Evolutionary conservation across 2,888 invertebrate genomes (phyloP).

Genomic region (Neocrepidodera transversa): DNA sequence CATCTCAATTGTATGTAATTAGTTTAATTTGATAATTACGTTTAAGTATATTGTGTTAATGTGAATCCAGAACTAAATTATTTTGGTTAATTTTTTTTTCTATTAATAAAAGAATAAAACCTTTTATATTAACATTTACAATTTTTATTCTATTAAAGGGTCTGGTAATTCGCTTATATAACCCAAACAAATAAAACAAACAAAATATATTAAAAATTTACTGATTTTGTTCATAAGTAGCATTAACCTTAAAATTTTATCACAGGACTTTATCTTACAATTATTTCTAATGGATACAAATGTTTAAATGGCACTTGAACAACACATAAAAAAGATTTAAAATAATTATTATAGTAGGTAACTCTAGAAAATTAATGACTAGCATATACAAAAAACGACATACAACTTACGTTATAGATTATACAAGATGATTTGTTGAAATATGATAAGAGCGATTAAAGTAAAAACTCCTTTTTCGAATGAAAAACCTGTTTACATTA

Average conservation of each 20-base stretch:
- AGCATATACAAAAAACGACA: conserved; percentile 44
- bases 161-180: too few relatives aligned
- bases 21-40: not conserved
- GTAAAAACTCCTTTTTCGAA: too few relatives aligned
- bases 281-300: conserved; percentile 42
- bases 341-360: conserved; percentile 46
- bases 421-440: not conserved
- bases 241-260: conserved; percentile 53
- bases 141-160: too few relatives aligned
- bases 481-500: too few relatives aligned
- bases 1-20: not conserved
- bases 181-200: conserved; percentile 27
- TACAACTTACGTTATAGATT: conserved; percentile 6
- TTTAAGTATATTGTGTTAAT: not conserved
- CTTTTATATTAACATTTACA: too few relatives aligned
- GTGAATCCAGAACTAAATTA: not conserved
- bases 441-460: too few relatives aligned
- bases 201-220: conserved; percentile 1
- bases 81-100: too few relatives aligned
- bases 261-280: conserved; percentile 57
- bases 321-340: conserved; percentile 35
- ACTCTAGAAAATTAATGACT: conserved; percentile 26
- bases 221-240: conserved; percentile 46
- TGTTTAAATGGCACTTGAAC: conserved; percentile 37
- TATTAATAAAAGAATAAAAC: too few relatives aligned